phyloP scores from a whole-genome alignment of 1,140 invertebrate genomes.

The Drosophila willistoni region DNA sequence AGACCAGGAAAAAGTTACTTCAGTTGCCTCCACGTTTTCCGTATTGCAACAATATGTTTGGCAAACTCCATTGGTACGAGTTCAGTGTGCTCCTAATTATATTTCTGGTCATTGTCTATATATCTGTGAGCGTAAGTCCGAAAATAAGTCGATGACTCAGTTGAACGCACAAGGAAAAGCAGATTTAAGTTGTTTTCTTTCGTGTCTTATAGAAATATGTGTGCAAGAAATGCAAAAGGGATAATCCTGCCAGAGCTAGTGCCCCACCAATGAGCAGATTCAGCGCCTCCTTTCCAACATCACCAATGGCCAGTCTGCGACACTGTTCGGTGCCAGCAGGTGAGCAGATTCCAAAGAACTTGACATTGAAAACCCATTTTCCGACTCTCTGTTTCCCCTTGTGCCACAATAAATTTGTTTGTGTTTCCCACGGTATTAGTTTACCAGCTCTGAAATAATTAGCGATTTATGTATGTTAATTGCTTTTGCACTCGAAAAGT shows the following conservation, averaged over 20 bases:
- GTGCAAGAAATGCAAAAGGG: constrained; percentile 15
- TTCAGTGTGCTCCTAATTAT: constrained; percentile 36
- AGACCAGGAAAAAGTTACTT: constrained; percentile 10
- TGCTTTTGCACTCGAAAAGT: constrained; percentile 12
- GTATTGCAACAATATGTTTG: constrained; percentile 33
- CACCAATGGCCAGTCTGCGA: constrained; percentile 22
- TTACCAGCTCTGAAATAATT: constrained; percentile 25
- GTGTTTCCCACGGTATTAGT: constrained; percentile 19
- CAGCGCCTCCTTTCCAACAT: constrained; percentile 29
- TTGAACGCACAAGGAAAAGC: neutral
- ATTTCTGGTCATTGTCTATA: constrained; percentile 29
- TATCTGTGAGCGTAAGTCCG: constrained; percentile 40
- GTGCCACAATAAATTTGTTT: constrained; percentile 32
- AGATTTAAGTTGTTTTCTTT: neutral
- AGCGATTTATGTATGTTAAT: constrained; percentile 9
- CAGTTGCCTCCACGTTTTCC: constrained; percentile 19
- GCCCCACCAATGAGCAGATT: constrained; percentile 30
- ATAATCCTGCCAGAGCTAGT: neutral
- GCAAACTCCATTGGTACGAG: constrained; percentile 37
- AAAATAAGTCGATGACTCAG: neutral
- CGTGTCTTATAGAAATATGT: constrained; percentile 31
- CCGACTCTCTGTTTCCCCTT: constrained; percentile 3
- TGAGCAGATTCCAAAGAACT: constrained; percentile 25
- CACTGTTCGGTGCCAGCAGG: constrained; percentile 42
- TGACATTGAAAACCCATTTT: constrained; percentile 16